A percentile compares a stretch with the other conserved stretches of the same genome.
Conservation (phyloP, 2,888 invertebrate genomes). For the Odontocerum albicorne region DNA sequence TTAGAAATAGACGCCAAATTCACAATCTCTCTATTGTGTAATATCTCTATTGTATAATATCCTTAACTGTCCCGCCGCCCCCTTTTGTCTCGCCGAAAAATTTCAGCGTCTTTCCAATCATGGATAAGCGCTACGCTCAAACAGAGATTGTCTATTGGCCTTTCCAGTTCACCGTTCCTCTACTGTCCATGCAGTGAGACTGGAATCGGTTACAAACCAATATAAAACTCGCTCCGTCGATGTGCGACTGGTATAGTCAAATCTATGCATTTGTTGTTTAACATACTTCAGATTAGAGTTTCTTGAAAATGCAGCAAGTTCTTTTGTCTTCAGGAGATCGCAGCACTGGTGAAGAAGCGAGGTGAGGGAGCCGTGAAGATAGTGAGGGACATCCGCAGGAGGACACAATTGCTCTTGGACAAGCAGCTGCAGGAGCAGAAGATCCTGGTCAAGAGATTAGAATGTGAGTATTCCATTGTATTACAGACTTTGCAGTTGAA, state of each 20-base stretch:
- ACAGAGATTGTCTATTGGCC: too few relatives aligned
- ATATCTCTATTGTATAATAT: too few relatives aligned
- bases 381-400: conserved; percentile 78
- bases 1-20: too few relatives aligned
- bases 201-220: too few relatives aligned
- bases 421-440: conserved; percentile 89
- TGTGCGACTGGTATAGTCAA: neutral
- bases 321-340: conserved; percentile 25
- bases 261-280: neutral
- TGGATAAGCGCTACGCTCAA: too few relatives aligned
- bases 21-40: too few relatives aligned
- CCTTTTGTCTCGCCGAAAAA: too few relatives aligned
- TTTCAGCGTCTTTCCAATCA: too few relatives aligned
- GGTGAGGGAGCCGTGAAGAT: conserved; percentile 66
- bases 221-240: too few relatives aligned
- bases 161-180: too few relatives aligned
- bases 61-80: too few relatives aligned
- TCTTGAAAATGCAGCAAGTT: neutral
- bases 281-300: neutral
- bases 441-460: conserved; percentile 77
- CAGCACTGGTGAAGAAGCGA: conserved; percentile 27
- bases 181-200: too few relatives aligned
- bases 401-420: conserved; percentile 84
- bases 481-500: neutral
- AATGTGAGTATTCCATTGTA: conserved; percentile 42